A percentile compares a stretch with the other conserved stretches of the same genome.
Conservation (phyloP, 2,888 invertebrate species). For the Leptothorax acervorum region DNA sequence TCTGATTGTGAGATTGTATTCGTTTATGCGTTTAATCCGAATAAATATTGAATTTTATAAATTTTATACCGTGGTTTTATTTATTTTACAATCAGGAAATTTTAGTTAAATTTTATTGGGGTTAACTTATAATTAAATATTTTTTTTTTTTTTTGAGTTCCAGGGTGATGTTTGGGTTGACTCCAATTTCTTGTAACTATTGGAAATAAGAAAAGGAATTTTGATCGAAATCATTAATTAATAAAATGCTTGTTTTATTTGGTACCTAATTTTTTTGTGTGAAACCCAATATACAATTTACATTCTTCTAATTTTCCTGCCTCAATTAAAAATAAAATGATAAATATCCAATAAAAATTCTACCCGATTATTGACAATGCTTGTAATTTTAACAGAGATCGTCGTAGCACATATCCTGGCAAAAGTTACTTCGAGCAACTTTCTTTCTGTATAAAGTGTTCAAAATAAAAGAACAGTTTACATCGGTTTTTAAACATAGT, state of each 20-base stretch:
- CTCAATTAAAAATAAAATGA: not conserved
- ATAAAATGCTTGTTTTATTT: not conserved
- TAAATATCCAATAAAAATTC: not conserved
- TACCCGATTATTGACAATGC: not conserved
- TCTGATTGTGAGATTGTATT: not conserved
- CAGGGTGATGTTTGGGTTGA: not conserved
- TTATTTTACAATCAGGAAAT: not conserved
- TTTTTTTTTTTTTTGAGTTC: not conserved
- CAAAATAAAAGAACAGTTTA: too few species aligned
- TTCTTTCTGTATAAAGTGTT: not conserved
- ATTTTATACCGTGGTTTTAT: not conserved
- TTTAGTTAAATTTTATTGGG: not conserved
- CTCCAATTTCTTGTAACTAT: not conserved
- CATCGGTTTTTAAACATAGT: not conserved
- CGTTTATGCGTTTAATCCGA: not conserved
- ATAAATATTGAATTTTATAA: not conserved
- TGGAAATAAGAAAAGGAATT: not conserved
- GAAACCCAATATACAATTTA: not conserved
- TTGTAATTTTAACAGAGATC: not conserved
- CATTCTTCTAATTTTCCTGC: not conserved
- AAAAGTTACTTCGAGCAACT: not conserved
- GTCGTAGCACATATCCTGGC: not conserved
- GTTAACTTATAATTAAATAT: not conserved
- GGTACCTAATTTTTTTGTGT: not conserved
- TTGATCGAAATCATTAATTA: not conserved